These are phyloP conservation scores for Elachura formosa DNA, from an alignment of 2,113 vertebrate genomes.

Conservation along the genomic window DNA sequence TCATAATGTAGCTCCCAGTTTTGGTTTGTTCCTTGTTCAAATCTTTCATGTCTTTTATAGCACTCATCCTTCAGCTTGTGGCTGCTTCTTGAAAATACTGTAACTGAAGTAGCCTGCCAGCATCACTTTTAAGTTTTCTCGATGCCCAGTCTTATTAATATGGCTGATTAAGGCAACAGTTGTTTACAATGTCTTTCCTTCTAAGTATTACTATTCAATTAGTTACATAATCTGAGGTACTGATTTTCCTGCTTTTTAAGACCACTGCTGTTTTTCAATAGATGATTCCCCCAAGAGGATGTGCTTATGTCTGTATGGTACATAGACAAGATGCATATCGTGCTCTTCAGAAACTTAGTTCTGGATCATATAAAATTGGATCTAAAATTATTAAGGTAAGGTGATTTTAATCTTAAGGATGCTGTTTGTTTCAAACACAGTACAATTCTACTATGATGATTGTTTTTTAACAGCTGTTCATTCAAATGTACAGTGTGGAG, in stretches of 20 bases:
- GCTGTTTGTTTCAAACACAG: neutral
- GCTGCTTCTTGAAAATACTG: neutral
- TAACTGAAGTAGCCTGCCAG: neutral
- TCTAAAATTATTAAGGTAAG: slow-evolving; percentile 97
- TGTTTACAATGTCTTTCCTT: neutral
- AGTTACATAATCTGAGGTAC: neutral
- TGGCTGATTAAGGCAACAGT: neutral
- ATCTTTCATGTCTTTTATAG: neutral
- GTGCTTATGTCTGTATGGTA: slow-evolving; percentile 98
- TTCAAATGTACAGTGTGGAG: neutral
- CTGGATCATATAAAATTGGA: slow-evolving; percentile 94
- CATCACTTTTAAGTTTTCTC: neutral
- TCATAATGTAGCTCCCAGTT: neutral
- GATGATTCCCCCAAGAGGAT: slow-evolving; percentile 99
- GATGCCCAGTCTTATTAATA: neutral
- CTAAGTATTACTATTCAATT: neutral
- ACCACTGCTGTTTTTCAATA: slow-evolving; percentile 34
- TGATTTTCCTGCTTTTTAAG: neutral
- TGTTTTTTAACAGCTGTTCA: neutral
- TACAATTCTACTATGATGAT: neutral
- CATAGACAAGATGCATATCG: slow-evolving; percentile 94
- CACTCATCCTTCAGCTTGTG: neutral
- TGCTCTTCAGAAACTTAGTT: slow-evolving; percentile 94
- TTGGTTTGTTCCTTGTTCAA: neutral
- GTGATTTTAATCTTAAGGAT: neutral